Evolutionary conservation across 1,140 invertebrate species (phyloP).

Genomic region (Latrodectus geometricus): DNA sequence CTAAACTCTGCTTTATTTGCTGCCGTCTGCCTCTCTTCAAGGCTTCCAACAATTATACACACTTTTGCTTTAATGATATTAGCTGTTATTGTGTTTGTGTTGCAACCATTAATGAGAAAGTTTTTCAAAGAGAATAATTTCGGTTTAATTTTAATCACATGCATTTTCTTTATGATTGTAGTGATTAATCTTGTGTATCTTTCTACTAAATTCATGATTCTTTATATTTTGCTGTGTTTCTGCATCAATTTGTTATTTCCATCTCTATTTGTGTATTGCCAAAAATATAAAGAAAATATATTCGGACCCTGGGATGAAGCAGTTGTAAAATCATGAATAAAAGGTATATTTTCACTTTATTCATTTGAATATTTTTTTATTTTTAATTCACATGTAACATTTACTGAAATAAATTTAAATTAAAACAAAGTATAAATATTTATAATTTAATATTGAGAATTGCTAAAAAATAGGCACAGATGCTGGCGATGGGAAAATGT

Average conservation of each 20-base stretch:
- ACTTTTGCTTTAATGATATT: slow-evolving; percentile 89
- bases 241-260: slow-evolving; percentile 77
- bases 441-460: too few species aligned
- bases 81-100: slow-evolving; percentile 87
- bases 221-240: slow-evolving; percentile 70
- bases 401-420: too few species aligned
- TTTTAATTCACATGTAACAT: too few species aligned
- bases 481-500: too few species aligned
- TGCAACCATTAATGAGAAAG: slow-evolving; percentile 84
- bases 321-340: slow-evolving; percentile 12
- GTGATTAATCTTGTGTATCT: neutral
- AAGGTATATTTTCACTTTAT: too few species aligned
- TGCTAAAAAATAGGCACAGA: too few species aligned
- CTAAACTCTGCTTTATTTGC: slow-evolving; percentile 93
- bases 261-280: slow-evolving; percentile 81
- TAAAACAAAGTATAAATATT: too few species aligned
- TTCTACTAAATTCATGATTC: slow-evolving; percentile 63
- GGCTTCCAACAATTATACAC: slow-evolving; percentile 84
- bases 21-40: slow-evolving; percentile 92
- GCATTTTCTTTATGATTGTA: slow-evolving; percentile 19
- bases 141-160: slow-evolving; percentile 4
- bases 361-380: too few species aligned
- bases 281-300: slow-evolving; percentile 82
- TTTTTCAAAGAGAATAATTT: slow-evolving; percentile 67
- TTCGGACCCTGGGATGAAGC: slow-evolving; percentile 59